Base-by-base conservation (phyloP, 2,113 vertebrate species). In the Dicrurus megarhynchus region DNA sequence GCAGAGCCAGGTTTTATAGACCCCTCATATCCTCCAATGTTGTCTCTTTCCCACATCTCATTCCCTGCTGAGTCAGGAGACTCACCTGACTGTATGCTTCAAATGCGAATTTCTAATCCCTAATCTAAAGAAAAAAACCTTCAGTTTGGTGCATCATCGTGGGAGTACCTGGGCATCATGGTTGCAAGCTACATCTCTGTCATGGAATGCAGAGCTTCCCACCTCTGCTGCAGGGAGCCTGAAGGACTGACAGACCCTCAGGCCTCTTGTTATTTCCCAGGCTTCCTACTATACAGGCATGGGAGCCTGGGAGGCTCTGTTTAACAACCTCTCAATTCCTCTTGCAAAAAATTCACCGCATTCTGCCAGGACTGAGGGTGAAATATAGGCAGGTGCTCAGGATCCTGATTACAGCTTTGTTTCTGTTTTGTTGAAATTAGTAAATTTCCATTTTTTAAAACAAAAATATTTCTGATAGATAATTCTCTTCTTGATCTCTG, bases 11-110 rank as follows among this genome's bases (percentile, higher is more conserved):
- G 10, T 47, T 80, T 75, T 64, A 16, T 2, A 87, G 23, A 50
- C 3, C 4, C 10, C 21, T 84, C 11, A 7, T 14, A 19, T 21
- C 24, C 59, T 77, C 56, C 59, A 17, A 0, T 9, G 21, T 13
- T 52, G 15, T 26, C 56, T n/a, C 39, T 55, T 55, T 55, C 44
- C 67, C 3, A 0, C 9, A 37, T 77, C 30, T 39, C 57, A 17
- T 30, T 63, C 30, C 5, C 49, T 47, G 35, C 76, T 44, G 57
- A 63, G 64, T 55, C 61, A 84, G 71, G 67, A 83, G 20, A 24
- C 7, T 19, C 53, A 23, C 20, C 52, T 71, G 71, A 32, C 41
- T 19, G 14, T 10, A 11, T 1, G 0, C 47, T 90, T 73, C 35
- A 53, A 30, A 24, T 47, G 39, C 44, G 60, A 52, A 47, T 60